Evolutionary conservation across 2,888 invertebrate genomes (phyloP).

Genomic region (Crossocerus cetratus): DNA sequence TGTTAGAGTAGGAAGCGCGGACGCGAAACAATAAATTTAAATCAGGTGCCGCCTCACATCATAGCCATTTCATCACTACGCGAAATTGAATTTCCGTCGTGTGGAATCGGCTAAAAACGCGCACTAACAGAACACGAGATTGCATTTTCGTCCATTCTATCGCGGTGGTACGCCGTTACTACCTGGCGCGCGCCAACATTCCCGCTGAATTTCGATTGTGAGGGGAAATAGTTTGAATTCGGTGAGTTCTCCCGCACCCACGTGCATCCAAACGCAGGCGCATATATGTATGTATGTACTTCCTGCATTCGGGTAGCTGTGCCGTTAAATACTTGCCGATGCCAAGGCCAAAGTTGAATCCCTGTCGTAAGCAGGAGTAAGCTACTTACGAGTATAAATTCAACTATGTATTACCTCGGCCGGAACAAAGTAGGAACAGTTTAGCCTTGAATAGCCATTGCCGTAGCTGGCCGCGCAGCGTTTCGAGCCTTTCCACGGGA

Average conservation of each 20-base stretch:
- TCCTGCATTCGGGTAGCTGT: not conserved
- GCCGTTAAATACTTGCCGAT: constrained; percentile 46
- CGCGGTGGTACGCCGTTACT: not conserved
- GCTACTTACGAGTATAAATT: constrained; percentile 53
- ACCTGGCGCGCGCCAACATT: constrained; percentile 3
- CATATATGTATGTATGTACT: not conserved
- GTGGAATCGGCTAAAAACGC: constrained; percentile 46
- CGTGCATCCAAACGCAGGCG: no score
- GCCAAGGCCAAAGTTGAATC: constrained; percentile 45
- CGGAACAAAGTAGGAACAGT: constrained; percentile 48
- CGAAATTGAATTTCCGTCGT: constrained; percentile 42
- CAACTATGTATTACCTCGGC: constrained; percentile 17
- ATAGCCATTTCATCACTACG: constrained; percentile 24
- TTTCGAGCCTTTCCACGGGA: no score
- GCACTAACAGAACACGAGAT: constrained; percentile 47
- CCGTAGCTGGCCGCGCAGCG: constrained; percentile 11
- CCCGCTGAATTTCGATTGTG: constrained; percentile 52
- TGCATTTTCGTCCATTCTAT: constrained; percentile 36
- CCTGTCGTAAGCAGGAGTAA: constrained; percentile 47
- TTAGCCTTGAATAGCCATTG: constrained; percentile 38
- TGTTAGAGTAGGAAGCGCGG: no score
- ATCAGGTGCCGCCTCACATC: not conserved
- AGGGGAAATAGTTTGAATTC: constrained; percentile 47
- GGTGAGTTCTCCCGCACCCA: constrained; percentile 15
- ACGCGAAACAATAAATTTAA: no score